Percentiles rank a stretch among this genome's conserved stretches.
phyloP scores from a whole-genome alignment of 1,140 invertebrate species.

The Drosophila subpulchrella region DNA sequence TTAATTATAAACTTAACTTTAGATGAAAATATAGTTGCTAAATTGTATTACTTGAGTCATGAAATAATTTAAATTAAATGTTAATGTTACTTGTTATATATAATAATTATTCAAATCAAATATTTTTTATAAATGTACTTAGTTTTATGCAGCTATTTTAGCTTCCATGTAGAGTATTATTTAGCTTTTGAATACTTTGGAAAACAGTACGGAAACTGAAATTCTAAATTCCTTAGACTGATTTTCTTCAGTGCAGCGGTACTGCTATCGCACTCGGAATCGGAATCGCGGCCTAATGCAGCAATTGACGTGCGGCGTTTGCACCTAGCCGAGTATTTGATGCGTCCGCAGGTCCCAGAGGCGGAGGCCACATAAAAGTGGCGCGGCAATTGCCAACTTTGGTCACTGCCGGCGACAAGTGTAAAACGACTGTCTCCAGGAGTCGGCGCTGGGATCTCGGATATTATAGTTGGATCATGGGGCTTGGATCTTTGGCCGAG shows the following conservation, averaged over 20 bases:
- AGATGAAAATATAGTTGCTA: too few species aligned
- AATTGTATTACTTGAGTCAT: too few species aligned
- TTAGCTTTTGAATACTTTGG: too few species aligned
- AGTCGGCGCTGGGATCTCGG: constrained; percentile 24
- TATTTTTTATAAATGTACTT: neutral
- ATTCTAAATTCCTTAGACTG: neutral
- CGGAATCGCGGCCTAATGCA: constrained; percentile 64
- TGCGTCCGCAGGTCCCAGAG: constrained; percentile 68
- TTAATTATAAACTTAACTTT: too few species aligned
- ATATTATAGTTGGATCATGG: constrained; percentile 13
- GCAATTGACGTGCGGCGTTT: constrained; percentile 82
- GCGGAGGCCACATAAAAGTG: constrained; percentile 78
- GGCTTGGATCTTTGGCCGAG: neutral
- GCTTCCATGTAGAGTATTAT: too few species aligned
- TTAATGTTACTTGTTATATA: too few species aligned
- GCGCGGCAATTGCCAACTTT: constrained; percentile 83
- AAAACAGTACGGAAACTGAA: too few species aligned
- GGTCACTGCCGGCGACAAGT: constrained; percentile 82
- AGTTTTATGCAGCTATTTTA: neutral
- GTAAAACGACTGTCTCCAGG: constrained; percentile 77
- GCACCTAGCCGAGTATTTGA: constrained; percentile 74
- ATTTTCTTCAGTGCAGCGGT: neutral
- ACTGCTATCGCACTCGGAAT: constrained; percentile 30
- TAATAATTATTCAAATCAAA: neutral
- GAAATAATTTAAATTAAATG: too few species aligned